Conservation (phyloP, 2,888 invertebrate genomes). For the Mesoligia furuncula region DNA sequence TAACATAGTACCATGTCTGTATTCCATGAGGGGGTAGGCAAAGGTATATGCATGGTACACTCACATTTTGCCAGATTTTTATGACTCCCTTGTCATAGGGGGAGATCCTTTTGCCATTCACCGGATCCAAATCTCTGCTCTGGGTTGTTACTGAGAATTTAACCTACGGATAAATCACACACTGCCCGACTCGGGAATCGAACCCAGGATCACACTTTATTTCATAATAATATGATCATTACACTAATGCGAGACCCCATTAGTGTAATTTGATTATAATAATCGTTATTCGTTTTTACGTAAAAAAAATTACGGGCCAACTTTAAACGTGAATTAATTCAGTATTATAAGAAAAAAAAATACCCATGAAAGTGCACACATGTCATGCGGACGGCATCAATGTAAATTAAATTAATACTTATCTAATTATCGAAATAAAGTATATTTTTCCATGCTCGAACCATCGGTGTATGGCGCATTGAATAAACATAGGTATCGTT, state of each 20-base stretch:
- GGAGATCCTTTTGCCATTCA: neutral
- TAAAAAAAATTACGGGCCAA: neutral
- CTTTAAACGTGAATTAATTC: too few relatives aligned
- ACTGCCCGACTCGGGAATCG: neutral
- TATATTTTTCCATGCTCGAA: neutral
- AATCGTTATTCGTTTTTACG: neutral
- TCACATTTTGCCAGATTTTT: neutral
- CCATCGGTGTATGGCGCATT: neutral
- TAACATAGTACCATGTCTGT: neutral
- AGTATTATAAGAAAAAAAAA: too few relatives aligned
- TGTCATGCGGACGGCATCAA: too few relatives aligned
- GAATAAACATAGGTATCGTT: constrained; percentile 15
- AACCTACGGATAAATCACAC: neutral
- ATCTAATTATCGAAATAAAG: neutral
- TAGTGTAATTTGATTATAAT: too few relatives aligned
- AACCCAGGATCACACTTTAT: neutral
- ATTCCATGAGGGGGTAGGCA: neutral
- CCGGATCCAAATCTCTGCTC: neutral
- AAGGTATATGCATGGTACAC: neutral
- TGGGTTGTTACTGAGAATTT: neutral
- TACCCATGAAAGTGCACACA: too few relatives aligned
- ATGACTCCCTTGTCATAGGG: neutral
- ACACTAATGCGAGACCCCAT: too few relatives aligned
- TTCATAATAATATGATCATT: neutral
- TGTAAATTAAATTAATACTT: neutral